Evolutionary conservation across 2,797 vertebrate genomes (phyloP), one percentile per base, ranked within the genome.

Genomic region (Acipenser oxyrinchus): DNA sequence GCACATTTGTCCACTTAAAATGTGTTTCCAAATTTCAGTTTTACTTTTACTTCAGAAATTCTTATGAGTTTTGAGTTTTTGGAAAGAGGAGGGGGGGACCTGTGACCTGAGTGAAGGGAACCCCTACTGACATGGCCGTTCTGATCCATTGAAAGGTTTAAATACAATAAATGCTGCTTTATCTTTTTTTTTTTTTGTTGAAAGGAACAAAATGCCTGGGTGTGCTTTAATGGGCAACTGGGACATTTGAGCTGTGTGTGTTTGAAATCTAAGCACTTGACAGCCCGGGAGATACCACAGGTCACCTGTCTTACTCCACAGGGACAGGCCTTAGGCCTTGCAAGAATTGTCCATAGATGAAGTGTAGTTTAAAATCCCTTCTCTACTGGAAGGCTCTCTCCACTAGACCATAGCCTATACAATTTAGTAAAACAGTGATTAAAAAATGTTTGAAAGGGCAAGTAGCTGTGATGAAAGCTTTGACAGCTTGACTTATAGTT

Each of bases 121-220:
- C 82, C 83, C 90, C 90, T 66, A 82, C 89, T 84, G 86, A 85
- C 86, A 81, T 61, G 77, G 84, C 83, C 82, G 77, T 89, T 88
- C 88, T 85, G 86, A 89, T 89, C 91, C 81, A 85, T 85, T 89
- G 89, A 98, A 93, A 85, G 79, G 87, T 84, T 85, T 91, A 91
- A 96, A 94, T 94, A 88, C 88, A 83, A 93, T 95, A 95, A 96
- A 92, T 80, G 83, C 83, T 49, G 89, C 92, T 96, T 96, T 94
- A 93, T 92, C 87, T 87, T 82, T 73, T 68, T 48, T 23, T 48
- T 60, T 73, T 73, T 53, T 79, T 71, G 84, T 84, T 89, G 89
- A 91, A 89, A 91, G 91, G 89, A 92, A 89, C 81, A 75, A 89
- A 89, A 95, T 92, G 91, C 90, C 87, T 75, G 88, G 87, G 86